Evolutionary conservation across 2,888 invertebrate species (phyloP).

Genomic region (Zootermopsis nevadensis): DNA sequence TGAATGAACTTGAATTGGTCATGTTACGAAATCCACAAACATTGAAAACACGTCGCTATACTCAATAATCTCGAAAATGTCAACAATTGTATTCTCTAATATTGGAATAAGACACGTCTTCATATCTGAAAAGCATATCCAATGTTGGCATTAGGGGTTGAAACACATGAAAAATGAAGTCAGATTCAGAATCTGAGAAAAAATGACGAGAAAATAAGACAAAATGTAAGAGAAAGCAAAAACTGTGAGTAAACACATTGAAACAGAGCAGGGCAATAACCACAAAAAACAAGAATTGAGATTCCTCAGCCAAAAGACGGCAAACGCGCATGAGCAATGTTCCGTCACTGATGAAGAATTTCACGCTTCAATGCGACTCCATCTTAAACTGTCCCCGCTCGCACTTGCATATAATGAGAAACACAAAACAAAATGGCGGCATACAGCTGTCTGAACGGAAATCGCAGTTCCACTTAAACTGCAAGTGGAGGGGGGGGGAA

Average conservation of each 20-base stretch:
- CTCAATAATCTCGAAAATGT: too few species aligned
- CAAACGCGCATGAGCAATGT: background rate
- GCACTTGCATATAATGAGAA: background rate
- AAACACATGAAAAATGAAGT: background rate
- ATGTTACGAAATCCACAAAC: too few species aligned
- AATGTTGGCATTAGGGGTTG: background rate
- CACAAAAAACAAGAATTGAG: background rate
- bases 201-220: background rate
- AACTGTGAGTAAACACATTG: conserved; percentile 25
- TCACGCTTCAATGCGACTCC: conserved; percentile 18
- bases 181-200: background rate
- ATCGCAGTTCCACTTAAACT: background rate
- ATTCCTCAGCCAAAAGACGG: background rate
- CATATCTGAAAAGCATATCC: background rate
- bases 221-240: background rate
- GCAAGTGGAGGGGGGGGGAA: too few species aligned
- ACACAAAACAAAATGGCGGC: background rate
- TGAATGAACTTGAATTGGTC: too few species aligned
- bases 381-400: background rate
- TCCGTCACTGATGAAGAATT: conserved; percentile 22
- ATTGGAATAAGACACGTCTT: too few species aligned
- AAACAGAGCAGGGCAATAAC: background rate
- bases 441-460: background rate
- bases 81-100: too few species aligned
- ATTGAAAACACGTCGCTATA: too few species aligned